Conservation (phyloP, 2,113 vertebrate species). For the Centropristis striata region DNA sequence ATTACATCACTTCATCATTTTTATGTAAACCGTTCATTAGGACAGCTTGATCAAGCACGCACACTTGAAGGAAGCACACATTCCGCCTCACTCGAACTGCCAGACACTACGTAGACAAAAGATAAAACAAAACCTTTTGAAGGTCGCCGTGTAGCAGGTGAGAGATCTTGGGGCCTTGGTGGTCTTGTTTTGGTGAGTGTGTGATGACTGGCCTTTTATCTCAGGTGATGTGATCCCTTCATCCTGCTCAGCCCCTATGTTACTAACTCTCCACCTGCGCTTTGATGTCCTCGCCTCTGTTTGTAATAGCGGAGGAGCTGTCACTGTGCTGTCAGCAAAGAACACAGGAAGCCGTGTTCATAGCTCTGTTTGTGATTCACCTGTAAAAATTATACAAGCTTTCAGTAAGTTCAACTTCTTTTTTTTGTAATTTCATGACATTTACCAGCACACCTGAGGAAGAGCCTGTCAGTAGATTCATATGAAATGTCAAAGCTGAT, state of each 20-base stretch:
- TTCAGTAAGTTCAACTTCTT: conserved; percentile 1
- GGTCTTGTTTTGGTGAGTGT: conserved; percentile 65
- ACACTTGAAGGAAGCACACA: conserved; percentile 11
- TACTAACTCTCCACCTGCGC: conserved; percentile 70
- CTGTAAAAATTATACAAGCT: background rate
- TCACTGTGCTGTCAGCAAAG: conserved; percentile 10
- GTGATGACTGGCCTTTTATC: conserved; percentile 64
- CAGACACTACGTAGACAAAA: conserved; percentile 69
- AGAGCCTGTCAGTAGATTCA: conserved; percentile 2
- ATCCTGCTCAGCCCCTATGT: conserved; percentile 74
- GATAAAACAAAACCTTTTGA: conserved; percentile 71
- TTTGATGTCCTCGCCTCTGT: conserved; percentile 68
- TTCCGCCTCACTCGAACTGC: conserved; percentile 24
- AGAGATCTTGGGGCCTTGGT: conserved; percentile 44
- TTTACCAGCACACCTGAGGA: conserved; percentile 21
- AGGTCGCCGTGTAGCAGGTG: conserved; percentile 62
- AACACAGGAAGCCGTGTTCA: background rate
- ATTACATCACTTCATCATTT: too few species aligned
- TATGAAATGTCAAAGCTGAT: conserved; percentile 33
- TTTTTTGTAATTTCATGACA: conserved; percentile 12
- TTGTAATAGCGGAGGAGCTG: background rate
- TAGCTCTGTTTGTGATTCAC: background rate
- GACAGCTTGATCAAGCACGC: too few species aligned
- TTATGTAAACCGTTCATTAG: too few species aligned
- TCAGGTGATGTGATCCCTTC: conserved; percentile 69